phyloP scores from a whole-genome alignment of 2,888 invertebrate genomes.

The Agrochola litura region DNA sequence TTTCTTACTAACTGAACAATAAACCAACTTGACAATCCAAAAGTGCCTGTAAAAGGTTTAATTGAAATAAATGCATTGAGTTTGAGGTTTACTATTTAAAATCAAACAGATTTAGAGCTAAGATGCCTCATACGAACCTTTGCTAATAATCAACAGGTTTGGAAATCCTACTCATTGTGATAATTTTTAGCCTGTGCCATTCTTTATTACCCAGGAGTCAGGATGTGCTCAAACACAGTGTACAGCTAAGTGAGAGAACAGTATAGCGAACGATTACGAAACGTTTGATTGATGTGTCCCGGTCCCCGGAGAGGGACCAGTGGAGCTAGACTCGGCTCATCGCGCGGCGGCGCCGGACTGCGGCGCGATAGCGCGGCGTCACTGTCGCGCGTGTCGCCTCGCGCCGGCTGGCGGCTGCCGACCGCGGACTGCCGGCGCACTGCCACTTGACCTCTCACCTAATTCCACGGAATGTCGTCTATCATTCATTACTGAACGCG shows the following conservation, averaged over 20 bases:
- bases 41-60: not conserved
- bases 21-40: not conserved
- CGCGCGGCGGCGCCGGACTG: not conserved
- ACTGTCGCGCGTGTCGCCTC: not conserved
- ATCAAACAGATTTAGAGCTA: not conserved
- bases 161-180: not conserved
- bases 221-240: not conserved
- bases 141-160: constrained; percentile 1
- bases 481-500: constrained; percentile 38
- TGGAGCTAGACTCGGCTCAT: not conserved
- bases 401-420: not conserved
- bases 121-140: not conserved
- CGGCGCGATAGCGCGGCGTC: not conserved
- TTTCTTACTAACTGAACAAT: not conserved
- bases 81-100: not conserved
- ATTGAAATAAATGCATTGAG: not conserved
- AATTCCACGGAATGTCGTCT: constrained; percentile 53
- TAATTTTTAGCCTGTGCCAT: not conserved
- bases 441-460: constrained; percentile 62
- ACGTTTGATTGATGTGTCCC: constrained; percentile 9
- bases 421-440: constrained; percentile 8
- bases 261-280: not conserved
- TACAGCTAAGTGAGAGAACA: not conserved
- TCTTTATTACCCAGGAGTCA: not conserved
- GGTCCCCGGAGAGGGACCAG: not conserved